Base-by-base conservation (phyloP, 2,797 vertebrate species). In the Sebastes kiyomatsui region DNA sequence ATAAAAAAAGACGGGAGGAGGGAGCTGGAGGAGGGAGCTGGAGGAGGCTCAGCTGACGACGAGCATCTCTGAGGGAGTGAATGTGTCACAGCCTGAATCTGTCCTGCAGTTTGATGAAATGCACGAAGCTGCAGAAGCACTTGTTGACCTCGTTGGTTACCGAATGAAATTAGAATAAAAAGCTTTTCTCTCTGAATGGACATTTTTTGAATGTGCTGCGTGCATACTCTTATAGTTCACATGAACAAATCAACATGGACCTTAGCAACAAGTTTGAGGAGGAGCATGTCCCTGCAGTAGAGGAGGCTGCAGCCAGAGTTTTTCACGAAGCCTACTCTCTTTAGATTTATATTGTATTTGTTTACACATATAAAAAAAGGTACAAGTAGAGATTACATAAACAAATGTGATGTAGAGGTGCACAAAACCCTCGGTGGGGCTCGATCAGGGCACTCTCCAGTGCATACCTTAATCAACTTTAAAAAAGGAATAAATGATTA, bases 21-120 rank as follows among this genome's bases (percentile, higher is more conserved):
- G 35, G 30, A 30, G 27, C 27, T 28, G 27, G 27, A 28, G 3
- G 64, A 30, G 28, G 13, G 59, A 60, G 80, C 69, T 54, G 75
- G 77, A 85, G 88, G 77, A 79, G 75, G 80, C n/a, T 62, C 60
- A 42, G 83, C 67, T 79, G 35, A 38, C 35, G 81, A 81, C 22
- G 38, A 60, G 35, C 30, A 2, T 42, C 70, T 18, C 54, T 78
- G 82, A 81, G 58, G 35, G 71, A 76, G 49, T 0, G 25, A 69
- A 28, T n/a, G 49, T 55, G 78, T 84, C 76, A 3, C 5, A 59
- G 38, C 12, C 46, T 52, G 59, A 33, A 56, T 64, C 65, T 14
- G 52, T 75, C 70, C 73, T 18, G 58, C 35, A 3, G 60, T 65
- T 32, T 75, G 12, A 58, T 7, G 23, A 75, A 67, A 73, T 18